Base-by-base conservation (phyloP, 1,140 invertebrate genomes). In the Musca vetustissima region DNA sequence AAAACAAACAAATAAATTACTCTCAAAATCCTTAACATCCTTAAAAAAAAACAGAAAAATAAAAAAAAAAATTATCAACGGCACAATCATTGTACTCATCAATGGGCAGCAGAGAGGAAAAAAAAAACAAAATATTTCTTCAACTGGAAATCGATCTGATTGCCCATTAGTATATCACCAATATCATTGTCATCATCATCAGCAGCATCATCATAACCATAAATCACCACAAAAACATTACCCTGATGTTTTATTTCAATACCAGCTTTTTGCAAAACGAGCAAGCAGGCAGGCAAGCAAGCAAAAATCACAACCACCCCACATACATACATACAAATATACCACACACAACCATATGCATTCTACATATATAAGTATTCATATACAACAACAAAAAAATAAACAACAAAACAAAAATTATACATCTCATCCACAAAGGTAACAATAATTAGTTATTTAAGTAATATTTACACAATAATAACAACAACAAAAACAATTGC, bases 381-480 rank as follows among this genome's bases (percentile, higher is more conserved):
- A 28, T 28, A 59, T 43, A n/a, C 11, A 3, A 59, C 19, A 36
- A 66, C 24, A 8, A 4, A 47, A 13, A 68, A 19, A 14, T 22
- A 68, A 8, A 4, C 11, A 52, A 32, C 53, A n/a, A 53, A 6
- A 53, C n/a, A 55, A 50, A 52, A 53, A 52, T 28, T 14, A n/a
- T 19, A 43, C 61, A 69, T 65, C 64, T 69, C 68, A 69, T 69
- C 68, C 68, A 69, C 68, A 69, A 69, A 65, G 68, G 68, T 69
- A 69, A 69, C 68, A 69, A 69, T 69, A 69, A 69, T 66, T 69
- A 69, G 68, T 50, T 11, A 53, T 69, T 55, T 69, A 69, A 69
- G 68, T 66, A n/a, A 69, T 69, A 69, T 65, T 69, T 61, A 64
- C 55, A 59, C 55, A 22, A 59, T 59, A 59, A 25, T 9, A 53